phyloP scores from a whole-genome alignment of 2,113 vertebrate genomes.

The Miniopterus natalensis region DNA sequence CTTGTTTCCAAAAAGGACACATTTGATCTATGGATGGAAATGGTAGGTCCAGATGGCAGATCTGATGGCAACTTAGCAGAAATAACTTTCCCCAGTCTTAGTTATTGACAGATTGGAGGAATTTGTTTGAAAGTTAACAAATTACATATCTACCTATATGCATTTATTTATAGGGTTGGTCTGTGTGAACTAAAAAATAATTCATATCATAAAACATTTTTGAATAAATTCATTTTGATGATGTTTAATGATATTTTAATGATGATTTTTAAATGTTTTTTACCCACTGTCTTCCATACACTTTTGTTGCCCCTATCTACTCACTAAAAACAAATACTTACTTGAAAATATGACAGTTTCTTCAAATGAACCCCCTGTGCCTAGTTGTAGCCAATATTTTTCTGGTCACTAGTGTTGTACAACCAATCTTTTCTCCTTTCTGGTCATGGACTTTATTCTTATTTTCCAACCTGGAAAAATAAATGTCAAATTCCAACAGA shows the following conservation, averaged over 20 bases:
- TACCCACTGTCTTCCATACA: neutral
- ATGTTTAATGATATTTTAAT: conserved; percentile 74
- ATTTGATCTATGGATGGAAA: neutral
- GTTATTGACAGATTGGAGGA: neutral
- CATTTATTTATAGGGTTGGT: neutral
- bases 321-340: neutral
- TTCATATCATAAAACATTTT: conserved; percentile 56
- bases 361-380: neutral
- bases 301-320: neutral
- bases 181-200: conserved; percentile 57
- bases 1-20: neutral
- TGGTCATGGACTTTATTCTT: neutral
- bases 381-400: neutral
- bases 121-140: neutral
- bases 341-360: conserved; percentile 41
- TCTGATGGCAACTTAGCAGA: neutral
- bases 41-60: neutral
- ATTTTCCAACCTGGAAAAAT: neutral
- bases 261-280: conserved; percentile 46
- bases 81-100: neutral
- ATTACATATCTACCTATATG: neutral
- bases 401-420: neutral
- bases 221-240: conserved; percentile 70
- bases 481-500: neutral
- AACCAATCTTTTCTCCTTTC: neutral